phyloP scores from a whole-genome alignment of 1,140 invertebrate genomes.

The Bursaphelenchus mucronatus region DNA sequence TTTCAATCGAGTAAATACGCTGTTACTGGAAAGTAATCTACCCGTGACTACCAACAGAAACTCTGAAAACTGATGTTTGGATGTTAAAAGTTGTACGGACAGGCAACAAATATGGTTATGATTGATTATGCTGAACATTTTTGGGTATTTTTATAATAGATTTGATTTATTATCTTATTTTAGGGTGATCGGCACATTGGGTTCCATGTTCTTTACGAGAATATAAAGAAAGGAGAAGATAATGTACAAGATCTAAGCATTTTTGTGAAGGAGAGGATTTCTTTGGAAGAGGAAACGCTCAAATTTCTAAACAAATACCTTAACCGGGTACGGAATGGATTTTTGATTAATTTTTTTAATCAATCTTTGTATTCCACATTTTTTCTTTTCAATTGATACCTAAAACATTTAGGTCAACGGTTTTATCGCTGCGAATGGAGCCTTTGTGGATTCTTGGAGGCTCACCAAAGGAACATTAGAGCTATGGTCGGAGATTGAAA shows the following conservation, averaged over 20 bases:
- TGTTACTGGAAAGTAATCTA: too few relatives aligned
- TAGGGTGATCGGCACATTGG: conserved; percentile 56
- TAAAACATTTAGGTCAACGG: conserved; percentile 36
- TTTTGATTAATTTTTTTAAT: neutral
- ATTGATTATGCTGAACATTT: conserved; percentile 47
- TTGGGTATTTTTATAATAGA: conserved; percentile 41
- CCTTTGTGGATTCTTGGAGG: conserved; percentile 50
- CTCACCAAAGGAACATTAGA: conserved; percentile 58
- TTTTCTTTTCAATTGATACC: too few relatives aligned
- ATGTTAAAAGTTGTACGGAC: conserved; percentile 3
- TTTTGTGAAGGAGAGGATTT: conserved; percentile 54
- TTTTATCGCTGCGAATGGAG: conserved; percentile 42
- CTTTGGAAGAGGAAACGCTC: conserved; percentile 50
- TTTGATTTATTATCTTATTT: conserved; percentile 15
- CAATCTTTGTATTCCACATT: conserved; percentile 20
- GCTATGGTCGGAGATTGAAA: conserved; percentile 54
- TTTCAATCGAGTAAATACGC: too few relatives aligned
- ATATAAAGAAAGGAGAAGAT: conserved; percentile 55
- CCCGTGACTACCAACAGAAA: too few relatives aligned
- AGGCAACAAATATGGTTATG: conserved; percentile 20
- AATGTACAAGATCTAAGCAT: conserved; percentile 44
- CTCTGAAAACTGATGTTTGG: neutral
- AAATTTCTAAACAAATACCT: conserved; percentile 47
- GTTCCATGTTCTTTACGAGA: conserved; percentile 58
- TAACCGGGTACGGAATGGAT: conserved; percentile 36